Base-by-base conservation (phyloP, 2,113 vertebrate species). In the Hylia prasina region DNA sequence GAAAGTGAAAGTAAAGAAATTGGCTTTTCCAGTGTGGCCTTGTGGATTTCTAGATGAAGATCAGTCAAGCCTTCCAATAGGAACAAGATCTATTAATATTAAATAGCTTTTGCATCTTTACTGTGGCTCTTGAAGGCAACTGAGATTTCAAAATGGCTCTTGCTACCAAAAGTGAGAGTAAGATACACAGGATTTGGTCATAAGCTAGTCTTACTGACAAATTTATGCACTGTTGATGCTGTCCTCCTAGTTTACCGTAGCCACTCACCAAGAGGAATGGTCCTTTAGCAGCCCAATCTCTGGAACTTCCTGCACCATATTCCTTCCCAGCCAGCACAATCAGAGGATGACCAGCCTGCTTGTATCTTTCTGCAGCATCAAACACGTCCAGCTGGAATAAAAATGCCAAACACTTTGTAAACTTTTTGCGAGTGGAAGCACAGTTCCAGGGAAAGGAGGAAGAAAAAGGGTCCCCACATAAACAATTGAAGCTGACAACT, bases 201-300 rank as follows among this genome's bases (percentile, higher is more conserved):
- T 37, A 69, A 91, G 31, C 24, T 47, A 72, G n/a, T 72, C 23
- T 61, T 72, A 40, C 54, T 30, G 15, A 57, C 18, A 68, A 82
- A 90, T 39, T 7, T 85, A 64, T 24, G 14, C 56, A 66, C 11
- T 72, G 68, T n/a, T 21, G 39, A 63, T 33, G 57, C 15, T 77
- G 15, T 30, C 22, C 48, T 50, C 4, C 23, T 28, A 39, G 20
- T 57, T 51, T 60, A 73, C 9, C 35, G 30, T 12, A 72, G 54
- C 51, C 15, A 97, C 97, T 92, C 82, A 99, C 99, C 98, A 99
- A 97, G 4, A 99, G 98, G 80, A 99, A 99, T 2, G 99, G 99
- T 69, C 99, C 99, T 96, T 99, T 99, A 16, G 99, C 99, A 1
- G 99, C 99, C 99, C 99, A 99, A 97, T 99, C 99, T 94, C 99